Evolutionary conservation across 2,888 invertebrate species (phyloP).

Genomic region (Lacanobia wlatinum): DNA sequence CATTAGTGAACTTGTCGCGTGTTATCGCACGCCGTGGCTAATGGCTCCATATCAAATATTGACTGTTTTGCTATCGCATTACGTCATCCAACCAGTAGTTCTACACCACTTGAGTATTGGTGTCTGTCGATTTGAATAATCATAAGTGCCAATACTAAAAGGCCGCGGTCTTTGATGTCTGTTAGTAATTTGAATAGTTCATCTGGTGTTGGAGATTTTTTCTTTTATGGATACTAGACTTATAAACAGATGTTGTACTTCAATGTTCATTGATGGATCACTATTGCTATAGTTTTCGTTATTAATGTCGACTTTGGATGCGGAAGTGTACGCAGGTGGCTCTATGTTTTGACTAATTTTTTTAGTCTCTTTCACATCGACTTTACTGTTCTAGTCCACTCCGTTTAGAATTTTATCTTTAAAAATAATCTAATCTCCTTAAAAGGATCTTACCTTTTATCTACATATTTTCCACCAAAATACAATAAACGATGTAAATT

Average conservation of each 20-base stretch:
- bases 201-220: conserved; percentile 26
- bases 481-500: conserved; percentile 39
- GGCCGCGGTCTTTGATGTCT: conserved; percentile 55
- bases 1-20: conserved; percentile 85
- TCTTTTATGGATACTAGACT: conserved; percentile 22
- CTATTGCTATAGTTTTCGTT: not conserved
- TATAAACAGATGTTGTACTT: conserved; percentile 18
- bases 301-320: not conserved
- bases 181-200: conserved; percentile 30
- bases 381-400: not conserved
- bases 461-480: not conserved
- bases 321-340: not conserved
- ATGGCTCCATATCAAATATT: conserved; percentile 88
- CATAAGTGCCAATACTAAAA: conserved; percentile 60
- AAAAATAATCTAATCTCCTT: conserved; percentile 5
- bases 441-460: conserved; percentile 6
- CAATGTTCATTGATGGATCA: conserved; percentile 27
- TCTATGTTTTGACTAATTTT: not conserved
- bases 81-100: conserved; percentile 84
- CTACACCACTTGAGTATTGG: conserved; percentile 67
- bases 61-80: conserved; percentile 86
- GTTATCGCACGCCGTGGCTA: conserved; percentile 83
- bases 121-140: conserved; percentile 70
- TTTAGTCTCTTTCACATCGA: not conserved
- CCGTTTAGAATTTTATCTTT: conserved; percentile 10